Percentiles rank a stretch among this genome's conserved stretches.
Conservation (phyloP, 2,888 invertebrate species). For the Pseudolycoriella hygida region DNA sequence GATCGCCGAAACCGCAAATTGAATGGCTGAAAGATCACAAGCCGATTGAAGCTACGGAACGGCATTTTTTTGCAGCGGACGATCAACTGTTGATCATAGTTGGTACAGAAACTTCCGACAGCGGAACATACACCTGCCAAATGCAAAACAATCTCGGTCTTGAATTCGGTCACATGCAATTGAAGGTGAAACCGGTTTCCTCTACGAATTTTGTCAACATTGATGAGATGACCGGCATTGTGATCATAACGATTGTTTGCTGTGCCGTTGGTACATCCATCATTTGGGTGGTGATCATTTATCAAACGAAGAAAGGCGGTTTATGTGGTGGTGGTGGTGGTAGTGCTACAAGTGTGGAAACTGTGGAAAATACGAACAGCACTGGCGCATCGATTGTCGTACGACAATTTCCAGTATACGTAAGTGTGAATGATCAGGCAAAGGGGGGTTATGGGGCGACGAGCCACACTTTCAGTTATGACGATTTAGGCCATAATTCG, state of each 20-base stretch:
- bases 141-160: constrained; percentile 70
- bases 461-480: too few species aligned
- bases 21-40: constrained; percentile 76
- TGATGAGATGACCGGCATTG: constrained; percentile 69
- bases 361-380: too few species aligned
- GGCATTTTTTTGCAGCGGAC: constrained; percentile 75
- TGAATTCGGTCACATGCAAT: neutral
- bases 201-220: constrained; percentile 31
- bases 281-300: constrained; percentile 82
- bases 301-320: constrained; percentile 53
- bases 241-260: constrained; percentile 77
- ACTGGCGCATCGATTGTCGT: too few species aligned
- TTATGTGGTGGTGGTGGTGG: too few species aligned
- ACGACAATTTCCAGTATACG: too few species aligned
- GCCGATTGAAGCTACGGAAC: constrained; percentile 50
- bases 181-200: neutral
- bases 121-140: constrained; percentile 77
- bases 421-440: too few species aligned
- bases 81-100: constrained; percentile 78
- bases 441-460: too few species aligned
- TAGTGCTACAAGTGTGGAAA: too few species aligned
- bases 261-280: constrained; percentile 83
- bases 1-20: constrained; percentile 64
- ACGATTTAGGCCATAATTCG: too few species aligned
- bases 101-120: constrained; percentile 57